Base-by-base conservation (phyloP, 2,797 vertebrate species). In the Malacoctenus gilli region DNA sequence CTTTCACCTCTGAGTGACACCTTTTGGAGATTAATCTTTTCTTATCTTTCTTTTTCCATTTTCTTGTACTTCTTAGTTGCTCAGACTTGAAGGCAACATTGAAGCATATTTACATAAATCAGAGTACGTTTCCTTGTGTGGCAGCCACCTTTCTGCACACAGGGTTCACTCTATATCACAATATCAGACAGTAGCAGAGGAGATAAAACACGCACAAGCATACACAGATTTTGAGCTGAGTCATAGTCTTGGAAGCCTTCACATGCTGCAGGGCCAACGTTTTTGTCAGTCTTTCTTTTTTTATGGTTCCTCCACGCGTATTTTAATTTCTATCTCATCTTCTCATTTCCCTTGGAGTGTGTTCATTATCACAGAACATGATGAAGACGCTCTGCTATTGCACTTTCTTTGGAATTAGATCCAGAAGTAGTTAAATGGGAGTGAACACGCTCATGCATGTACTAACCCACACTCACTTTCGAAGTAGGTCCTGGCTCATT, bases 291-390 rank as follows among this genome's bases (percentile, higher is more conserved):
- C 38, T 28, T 58, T 32, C 30, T 64, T 53, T 78, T n/a, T 63
- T 43, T 42, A 42, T 43, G 16, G 12, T 56, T 58, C 22, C 19
- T 59, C 58, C 13, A 28, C 79, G 69, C 2, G 10, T 68, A 22
- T 65, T 77, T 82, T 75, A 74, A 79, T 81, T 72, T 61, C 32
- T 38, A 20, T 68, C 47, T 68, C 58, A 54, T 54, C 39, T 25
- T 32, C 57, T 59, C 46, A 41, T 80, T 70, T 73, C 63, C 68
- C 52, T 57, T 41, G 20, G 67, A 69, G 59, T 68, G 51, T 74
- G 58, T 81, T 76, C 56, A 77, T 82, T 79, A 70, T 57, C 57
- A 41, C 54, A 61, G 59, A 70, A 68, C 60, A 59, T 61, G 54
- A 80, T 72, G 54, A 68, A 60, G 68, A 59, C 32, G 22, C 50